Evolutionary conservation across 2,888 invertebrate species (phyloP).

Genomic region (Clepsis dumicolana): DNA sequence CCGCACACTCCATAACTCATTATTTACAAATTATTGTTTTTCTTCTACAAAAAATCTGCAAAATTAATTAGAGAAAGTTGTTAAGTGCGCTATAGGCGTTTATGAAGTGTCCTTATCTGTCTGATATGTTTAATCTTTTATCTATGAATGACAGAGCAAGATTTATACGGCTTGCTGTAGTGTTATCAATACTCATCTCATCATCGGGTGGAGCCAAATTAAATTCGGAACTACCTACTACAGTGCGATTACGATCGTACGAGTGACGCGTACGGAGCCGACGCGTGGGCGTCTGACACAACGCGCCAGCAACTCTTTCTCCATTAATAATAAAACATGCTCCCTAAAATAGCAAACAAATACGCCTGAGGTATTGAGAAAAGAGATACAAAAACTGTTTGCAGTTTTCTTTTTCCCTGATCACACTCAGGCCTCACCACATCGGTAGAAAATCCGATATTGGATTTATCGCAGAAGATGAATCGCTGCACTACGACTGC

Average conservation of each 20-base stretch:
- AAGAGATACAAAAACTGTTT: not conserved
- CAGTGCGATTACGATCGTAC: not conserved
- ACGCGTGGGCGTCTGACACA: not conserved
- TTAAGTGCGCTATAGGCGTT: not conserved
- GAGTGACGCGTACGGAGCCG: not conserved
- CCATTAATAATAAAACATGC: constrained; percentile 1
- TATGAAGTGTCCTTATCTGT: not conserved
- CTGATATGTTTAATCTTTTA: not conserved
- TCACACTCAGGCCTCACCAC: not conserved
- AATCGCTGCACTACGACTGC: not conserved
- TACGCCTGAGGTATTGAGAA: not conserved
- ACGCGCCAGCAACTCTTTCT: not conserved
- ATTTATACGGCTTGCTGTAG: not conserved
- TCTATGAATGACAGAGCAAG: not conserved
- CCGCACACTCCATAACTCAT: too few species aligned
- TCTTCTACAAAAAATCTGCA: too few species aligned
- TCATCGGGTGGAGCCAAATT: not conserved
- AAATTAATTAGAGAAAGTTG: too few species aligned
- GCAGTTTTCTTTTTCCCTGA: not conserved
- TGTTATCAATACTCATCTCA: not conserved
- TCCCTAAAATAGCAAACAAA: not conserved
- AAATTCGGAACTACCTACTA: not conserved
- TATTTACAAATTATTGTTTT: too few species aligned
- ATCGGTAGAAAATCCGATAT: not conserved
- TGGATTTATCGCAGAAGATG: not conserved